phyloP scores from a whole-genome alignment of 2,113 vertebrate species.

The Muntiacus reevesi region DNA sequence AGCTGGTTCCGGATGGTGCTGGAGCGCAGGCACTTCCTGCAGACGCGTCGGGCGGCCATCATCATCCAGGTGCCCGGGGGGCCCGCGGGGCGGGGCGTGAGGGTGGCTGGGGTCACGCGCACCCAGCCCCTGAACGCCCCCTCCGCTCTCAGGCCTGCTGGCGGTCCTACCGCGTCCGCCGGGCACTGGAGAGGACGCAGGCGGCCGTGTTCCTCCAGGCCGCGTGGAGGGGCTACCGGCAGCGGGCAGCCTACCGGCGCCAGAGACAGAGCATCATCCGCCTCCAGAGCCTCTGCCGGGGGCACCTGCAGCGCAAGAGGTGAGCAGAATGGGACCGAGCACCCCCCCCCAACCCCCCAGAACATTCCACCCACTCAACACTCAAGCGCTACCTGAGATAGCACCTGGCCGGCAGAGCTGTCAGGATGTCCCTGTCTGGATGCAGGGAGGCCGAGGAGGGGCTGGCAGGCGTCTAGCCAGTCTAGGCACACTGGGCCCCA shows the following conservation, averaged over 20 bases:
- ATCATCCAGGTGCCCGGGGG: constrained; percentile 86
- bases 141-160: constrained; percentile 80
- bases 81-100: constrained; percentile 58
- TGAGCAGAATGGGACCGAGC: constrained; percentile 48
- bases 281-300: constrained; percentile 90
- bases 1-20: constrained; percentile 90
- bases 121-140: not conserved
- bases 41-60: constrained; percentile 82
- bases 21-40: constrained; percentile 88
- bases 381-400: not conserved
- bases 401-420: not conserved
- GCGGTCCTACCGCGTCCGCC: constrained; percentile 78
- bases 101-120: constrained; percentile 69
- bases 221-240: constrained; percentile 84
- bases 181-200: constrained; percentile 63
- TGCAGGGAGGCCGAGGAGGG: not conserved
- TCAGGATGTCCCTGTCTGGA: not conserved
- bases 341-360: accelerated
- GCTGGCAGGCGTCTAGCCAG: not conserved
- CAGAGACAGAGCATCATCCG: constrained; percentile 77
- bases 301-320: constrained; percentile 90
- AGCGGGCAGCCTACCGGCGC: constrained; percentile 74
- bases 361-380: not conserved
- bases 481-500: not conserved
- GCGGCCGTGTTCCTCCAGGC: constrained; percentile 88